Conservation (phyloP, 2,797 vertebrate genomes). For the Bovichtus variegatus region DNA sequence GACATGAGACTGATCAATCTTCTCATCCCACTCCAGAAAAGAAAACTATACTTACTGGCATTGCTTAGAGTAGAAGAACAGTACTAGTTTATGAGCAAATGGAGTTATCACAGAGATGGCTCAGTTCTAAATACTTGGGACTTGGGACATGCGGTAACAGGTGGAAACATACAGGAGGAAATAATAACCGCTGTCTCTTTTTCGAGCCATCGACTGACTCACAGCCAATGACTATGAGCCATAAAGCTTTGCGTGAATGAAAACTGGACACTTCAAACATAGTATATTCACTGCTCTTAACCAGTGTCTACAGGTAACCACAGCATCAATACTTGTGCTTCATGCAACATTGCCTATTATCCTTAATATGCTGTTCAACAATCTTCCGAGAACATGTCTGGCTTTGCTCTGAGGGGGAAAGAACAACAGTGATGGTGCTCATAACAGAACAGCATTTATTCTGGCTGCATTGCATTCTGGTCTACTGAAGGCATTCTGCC, state of each 20-base stretch:
- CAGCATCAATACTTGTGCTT: slow-evolving; percentile 34
- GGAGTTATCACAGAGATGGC: neutral
- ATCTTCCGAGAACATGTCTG: slow-evolving; percentile 9
- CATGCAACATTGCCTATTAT: slow-evolving; percentile 17
- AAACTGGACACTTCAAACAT: slow-evolving; percentile 2
- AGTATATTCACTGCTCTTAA: slow-evolving; percentile 5
- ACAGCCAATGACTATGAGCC: neutral
- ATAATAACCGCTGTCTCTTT: neutral
- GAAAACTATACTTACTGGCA: neutral
- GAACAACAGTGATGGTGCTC: slow-evolving; percentile 1
- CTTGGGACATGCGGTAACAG: neutral
- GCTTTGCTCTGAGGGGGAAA: slow-evolving; percentile 33
- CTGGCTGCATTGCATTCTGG: slow-evolving; percentile 8
- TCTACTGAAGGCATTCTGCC: neutral
- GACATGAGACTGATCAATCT: too few relatives aligned
- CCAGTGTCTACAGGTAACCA: slow-evolving; percentile 35
- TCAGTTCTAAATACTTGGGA: neutral
- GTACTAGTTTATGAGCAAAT: neutral
- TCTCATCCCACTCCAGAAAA: neutral
- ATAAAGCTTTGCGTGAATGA: neutral
- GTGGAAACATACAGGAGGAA: neutral
- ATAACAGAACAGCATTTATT: slow-evolving; percentile 5
- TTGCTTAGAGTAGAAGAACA: neutral
- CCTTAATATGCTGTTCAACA: slow-evolving; percentile 25
- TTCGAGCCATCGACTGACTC: slow-evolving; percentile 2